Base-by-base conservation (phyloP, 2,797 vertebrate species). In the Rhynchotus rufescens region DNA sequence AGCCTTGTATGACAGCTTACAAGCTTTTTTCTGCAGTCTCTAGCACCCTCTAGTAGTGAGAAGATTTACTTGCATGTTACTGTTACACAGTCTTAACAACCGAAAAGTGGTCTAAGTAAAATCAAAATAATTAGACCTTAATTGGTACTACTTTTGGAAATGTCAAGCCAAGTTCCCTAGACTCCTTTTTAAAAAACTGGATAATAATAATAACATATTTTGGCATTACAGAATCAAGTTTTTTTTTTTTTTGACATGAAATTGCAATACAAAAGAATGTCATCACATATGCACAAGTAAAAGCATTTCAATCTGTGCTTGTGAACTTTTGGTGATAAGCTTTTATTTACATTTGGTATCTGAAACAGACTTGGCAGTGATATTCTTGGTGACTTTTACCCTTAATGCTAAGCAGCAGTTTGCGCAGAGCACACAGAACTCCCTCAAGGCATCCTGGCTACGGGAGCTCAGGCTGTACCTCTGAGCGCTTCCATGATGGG, bases 401-500 rank as follows among this genome's bases (percentile, higher is more conserved):
- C 80, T 28, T 19, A 21, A 1, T 5, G 17, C 4, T 0, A 51
- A n/a, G 15, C 2, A 36, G 21, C 8, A 6, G 26, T 26, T 81
- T 40, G 23, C 26, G 36, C 57, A 40, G 28, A 86, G 36, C 49
- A 80, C n/a, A 10, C 11, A 56, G 4, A 42, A 45, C 21, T 4
- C 17, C 62, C 6, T 28, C 19, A 60, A 86, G 51, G 13, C 28
- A 45, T 11, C 5, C 57, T 64, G 42, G 40, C 44, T 51, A 16
- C 6, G 64, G 6, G 0, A 49, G 23, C 25, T 30, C 26, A 61
- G 2, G 38, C 14, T 83, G 45, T 98, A 99, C 99, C 99, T 99
- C 98, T 97, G 62, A 99, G 98, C 3, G 99, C 98, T 90, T 99
- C 99, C 98, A 99, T 99, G 93, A 99, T 98, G 0, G 99, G 99